Percentiles rank a stretch among this genome's conserved stretches.
These are phyloP conservation scores for Leucophenga montana DNA, from an alignment of 2,888 invertebrate species.

Conservation along the genomic window DNA sequence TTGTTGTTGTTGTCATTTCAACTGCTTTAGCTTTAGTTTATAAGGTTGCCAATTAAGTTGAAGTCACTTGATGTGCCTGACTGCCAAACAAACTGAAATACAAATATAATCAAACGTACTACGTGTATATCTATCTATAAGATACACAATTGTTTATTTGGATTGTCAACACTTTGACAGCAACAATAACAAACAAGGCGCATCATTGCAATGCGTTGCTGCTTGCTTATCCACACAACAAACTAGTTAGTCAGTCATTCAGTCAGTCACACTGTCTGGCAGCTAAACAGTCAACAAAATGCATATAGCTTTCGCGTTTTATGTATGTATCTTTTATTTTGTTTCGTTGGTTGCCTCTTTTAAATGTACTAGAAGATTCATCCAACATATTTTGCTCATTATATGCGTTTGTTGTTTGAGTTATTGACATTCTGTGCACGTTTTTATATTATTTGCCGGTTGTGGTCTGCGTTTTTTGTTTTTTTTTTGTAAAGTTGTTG, in stretches of 20 bases:
- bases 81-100: too few species aligned
- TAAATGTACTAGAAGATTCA: neutral
- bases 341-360: neutral
- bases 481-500: constrained; percentile 4
- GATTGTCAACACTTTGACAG: constrained; percentile 23
- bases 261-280: neutral
- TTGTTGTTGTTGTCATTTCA: too few species aligned
- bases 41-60: constrained; percentile 9
- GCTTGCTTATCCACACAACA: neutral
- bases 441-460: constrained; percentile 13
- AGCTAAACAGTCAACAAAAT: neutral
- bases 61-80: neutral
- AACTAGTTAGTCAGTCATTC: neutral
- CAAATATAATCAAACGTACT: too few species aligned
- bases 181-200: constrained; percentile 1
- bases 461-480: neutral
- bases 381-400: constrained; percentile 17
- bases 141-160: constrained; percentile 23
- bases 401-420: constrained; percentile 14
- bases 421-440: constrained; percentile 23
- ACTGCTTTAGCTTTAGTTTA: too few species aligned
- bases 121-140: neutral
- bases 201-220: neutral
- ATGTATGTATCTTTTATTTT: constrained; percentile 2
- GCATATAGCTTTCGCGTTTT: neutral